Conservation (phyloP, 2,888 invertebrate species). For the Rhimphoctona megacephalus region DNA sequence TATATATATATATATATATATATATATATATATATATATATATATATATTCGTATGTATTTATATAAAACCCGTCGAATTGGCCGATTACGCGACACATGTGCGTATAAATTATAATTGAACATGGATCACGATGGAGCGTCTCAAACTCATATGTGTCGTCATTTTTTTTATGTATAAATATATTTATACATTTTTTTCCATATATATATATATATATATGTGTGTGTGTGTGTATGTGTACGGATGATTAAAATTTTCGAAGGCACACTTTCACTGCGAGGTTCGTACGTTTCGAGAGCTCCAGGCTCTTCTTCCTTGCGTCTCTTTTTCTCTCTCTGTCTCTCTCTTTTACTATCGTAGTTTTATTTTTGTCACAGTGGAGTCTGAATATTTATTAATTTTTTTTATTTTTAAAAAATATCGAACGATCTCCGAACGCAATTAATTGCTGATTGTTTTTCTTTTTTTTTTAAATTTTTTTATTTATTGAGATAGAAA, state of each 20-base stretch:
- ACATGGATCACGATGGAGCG: slow-evolving; percentile 9
- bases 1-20: slow-evolving; percentile 36
- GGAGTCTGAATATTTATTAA: background rate
- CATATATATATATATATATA: background rate
- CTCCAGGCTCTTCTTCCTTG: slow-evolving; percentile 30
- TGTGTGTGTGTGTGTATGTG: background rate
- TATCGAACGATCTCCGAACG: too few species aligned
- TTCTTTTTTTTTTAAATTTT: too few species aligned
- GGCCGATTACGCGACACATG: slow-evolving; percentile 61
- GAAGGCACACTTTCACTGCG: slow-evolving; percentile 68
- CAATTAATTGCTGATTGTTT: too few species aligned
- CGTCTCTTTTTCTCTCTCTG: background rate
- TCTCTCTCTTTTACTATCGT: background rate
- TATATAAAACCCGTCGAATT: slow-evolving; percentile 52
- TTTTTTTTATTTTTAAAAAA: too few species aligned
- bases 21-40: slow-evolving; percentile 22
- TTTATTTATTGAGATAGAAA: too few species aligned
- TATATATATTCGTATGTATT: slow-evolving; percentile 16
- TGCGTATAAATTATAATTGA: slow-evolving; percentile 51
- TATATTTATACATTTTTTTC: background rate
- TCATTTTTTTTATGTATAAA: slow-evolving; percentile 11
- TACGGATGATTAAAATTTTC: slow-evolving; percentile 59
- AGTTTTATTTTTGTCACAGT: background rate
- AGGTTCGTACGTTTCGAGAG: slow-evolving; percentile 39
- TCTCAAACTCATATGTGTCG: background rate